Conservation (phyloP, 2,888 invertebrate species). For the Hemaris fuciformis region DNA sequence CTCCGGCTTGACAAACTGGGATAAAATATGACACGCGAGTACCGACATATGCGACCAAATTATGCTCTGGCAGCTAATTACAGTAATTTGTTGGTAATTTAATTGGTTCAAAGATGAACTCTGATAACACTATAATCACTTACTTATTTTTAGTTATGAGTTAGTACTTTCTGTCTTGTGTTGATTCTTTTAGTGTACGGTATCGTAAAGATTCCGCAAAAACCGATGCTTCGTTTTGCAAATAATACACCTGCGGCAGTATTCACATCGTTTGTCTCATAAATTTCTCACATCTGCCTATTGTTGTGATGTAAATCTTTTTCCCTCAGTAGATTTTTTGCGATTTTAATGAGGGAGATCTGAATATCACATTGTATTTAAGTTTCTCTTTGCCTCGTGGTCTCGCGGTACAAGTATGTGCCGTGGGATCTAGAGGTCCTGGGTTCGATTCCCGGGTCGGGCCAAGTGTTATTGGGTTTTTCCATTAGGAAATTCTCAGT, state of each 20-base stretch:
- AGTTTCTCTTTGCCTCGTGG: neutral
- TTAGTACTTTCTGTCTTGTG: neutral
- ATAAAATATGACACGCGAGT: slow-evolving; percentile 11
- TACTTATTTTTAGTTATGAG: neutral
- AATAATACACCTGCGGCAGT: neutral
- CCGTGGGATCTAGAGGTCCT: no score
- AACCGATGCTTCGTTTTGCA: neutral
- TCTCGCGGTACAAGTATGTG: no score
- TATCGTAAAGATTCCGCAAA: neutral
- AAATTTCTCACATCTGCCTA: neutral
- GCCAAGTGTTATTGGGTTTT: no score
- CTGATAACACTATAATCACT: neutral
- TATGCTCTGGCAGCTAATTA: neutral
- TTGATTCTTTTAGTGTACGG: neutral
- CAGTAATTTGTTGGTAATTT: slow-evolving; percentile 2
- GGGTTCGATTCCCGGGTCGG: no score
- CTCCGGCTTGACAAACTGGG: slow-evolving; percentile 17
- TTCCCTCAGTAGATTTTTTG: neutral
- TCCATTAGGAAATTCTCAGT: no score
- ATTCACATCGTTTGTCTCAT: neutral
- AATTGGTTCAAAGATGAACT: neutral
- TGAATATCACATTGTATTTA: neutral
- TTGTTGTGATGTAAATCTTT: neutral
- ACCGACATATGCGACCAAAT: slow-evolving; percentile 2
- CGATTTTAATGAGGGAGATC: neutral